phyloP scores from a whole-genome alignment of 1,140 invertebrate species.

The Pseudomyrmex flavicornis region DNA sequence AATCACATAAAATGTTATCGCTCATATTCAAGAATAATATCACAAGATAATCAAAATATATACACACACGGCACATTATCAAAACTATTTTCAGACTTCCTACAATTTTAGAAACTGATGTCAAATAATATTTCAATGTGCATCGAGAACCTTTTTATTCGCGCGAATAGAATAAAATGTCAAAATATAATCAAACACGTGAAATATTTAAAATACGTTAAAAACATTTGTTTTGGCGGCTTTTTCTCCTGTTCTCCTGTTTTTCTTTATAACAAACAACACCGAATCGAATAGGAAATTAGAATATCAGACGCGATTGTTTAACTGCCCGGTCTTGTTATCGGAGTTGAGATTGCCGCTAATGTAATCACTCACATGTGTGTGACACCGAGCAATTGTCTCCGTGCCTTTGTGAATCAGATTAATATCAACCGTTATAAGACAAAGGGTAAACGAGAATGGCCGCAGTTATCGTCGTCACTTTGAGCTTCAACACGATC shows the following conservation, averaged over 20 bases:
- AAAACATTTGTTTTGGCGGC: too few species aligned
- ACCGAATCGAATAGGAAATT: not conserved
- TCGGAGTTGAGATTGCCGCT: conserved; percentile 2
- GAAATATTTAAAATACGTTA: not conserved
- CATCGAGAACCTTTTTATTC: not conserved
- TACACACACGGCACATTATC: not conserved
- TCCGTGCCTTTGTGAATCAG: not conserved
- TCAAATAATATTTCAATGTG: too few species aligned
- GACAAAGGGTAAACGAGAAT: conserved; percentile 4
- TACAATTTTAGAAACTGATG: not conserved
- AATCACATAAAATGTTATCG: conserved; percentile 12
- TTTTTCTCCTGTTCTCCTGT: too few species aligned
- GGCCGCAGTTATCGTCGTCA: conserved; percentile 6
- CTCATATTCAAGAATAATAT: conserved; percentile 7
- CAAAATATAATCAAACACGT: not conserved
- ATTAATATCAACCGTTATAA: conserved; percentile 31
- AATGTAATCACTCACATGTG: conserved; percentile 14
- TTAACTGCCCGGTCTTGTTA: conserved; percentile 8
- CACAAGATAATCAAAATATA: not conserved
- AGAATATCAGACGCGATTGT: not conserved
- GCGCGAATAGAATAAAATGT: not conserved
- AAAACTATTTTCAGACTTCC: not conserved
- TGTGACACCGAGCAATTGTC: conserved; percentile 7
- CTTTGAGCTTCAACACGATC: not conserved
- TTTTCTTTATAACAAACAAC: too few species aligned